Conservation (phyloP, 92 coral and sea anemone species). For the Porites rus region DNA sequence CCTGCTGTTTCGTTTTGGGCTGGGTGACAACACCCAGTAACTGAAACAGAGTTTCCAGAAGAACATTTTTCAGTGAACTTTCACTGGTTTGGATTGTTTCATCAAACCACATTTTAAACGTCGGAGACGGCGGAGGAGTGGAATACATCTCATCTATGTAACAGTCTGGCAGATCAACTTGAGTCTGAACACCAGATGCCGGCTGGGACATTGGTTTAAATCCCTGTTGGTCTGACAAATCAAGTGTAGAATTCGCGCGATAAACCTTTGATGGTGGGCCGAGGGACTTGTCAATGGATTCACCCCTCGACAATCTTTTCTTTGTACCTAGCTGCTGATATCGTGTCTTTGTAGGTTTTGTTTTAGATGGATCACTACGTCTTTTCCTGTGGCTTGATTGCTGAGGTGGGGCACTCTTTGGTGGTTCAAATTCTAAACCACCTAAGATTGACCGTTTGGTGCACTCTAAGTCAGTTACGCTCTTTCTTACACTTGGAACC, state of each 20-base stretch:
- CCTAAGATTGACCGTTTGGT: neutral
- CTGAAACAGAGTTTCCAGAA: conserved; percentile 45
- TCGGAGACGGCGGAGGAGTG: conserved; percentile 42
- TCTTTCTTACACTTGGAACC: neutral
- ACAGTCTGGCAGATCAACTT: neutral
- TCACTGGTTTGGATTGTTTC: conserved; percentile 1
- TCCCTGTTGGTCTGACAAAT: neutral
- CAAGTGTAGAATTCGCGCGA: neutral
- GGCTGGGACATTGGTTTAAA: no score
- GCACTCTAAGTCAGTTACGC: conserved; percentile 2
- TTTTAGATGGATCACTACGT: neutral
- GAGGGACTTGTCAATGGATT: conserved; percentile 1
- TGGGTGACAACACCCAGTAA: conserved; percentile 37
- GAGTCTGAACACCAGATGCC: neutral
- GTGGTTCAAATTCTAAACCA: neutral
- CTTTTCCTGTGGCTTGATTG: neutral
- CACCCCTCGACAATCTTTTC: neutral
- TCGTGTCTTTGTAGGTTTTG: neutral
- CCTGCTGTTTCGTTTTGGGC: conserved; percentile 44
- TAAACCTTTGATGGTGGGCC: neutral
- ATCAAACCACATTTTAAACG: conserved; percentile 34
- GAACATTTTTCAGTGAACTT: conserved; percentile 25
- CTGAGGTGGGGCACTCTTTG: neutral
- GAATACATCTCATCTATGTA: conserved; percentile 18
- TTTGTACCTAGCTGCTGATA: conserved; percentile 22